A percentile compares a stretch with the other conserved stretches of the same genome.
Evolutionary conservation across 2,797 vertebrate genomes (phyloP).

Genomic region (Microctenopoma stevenorrisi): DNA sequence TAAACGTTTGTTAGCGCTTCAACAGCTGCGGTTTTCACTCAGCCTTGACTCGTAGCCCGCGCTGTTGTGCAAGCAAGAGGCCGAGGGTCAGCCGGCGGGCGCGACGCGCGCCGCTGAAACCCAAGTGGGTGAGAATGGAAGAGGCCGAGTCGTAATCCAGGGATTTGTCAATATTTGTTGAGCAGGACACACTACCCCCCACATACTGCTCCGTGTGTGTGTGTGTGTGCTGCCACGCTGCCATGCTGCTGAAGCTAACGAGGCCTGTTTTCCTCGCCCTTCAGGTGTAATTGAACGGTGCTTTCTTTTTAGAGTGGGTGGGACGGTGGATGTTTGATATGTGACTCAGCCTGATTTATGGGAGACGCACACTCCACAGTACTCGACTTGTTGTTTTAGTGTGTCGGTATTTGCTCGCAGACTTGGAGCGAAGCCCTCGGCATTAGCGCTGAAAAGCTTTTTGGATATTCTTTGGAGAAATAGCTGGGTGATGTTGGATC

Average conservation of each 20-base stretch:
- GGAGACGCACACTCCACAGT: slow-evolving; percentile 46
- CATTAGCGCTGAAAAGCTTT: slow-evolving; percentile 56
- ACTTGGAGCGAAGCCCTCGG: slow-evolving; percentile 55
- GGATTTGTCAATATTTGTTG: slow-evolving; percentile 66
- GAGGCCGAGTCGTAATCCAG: slow-evolving; percentile 50
- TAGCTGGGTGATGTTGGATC: slow-evolving; percentile 69
- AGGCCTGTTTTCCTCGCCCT: slow-evolving; percentile 31
- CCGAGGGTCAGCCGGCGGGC: slow-evolving; percentile 33
- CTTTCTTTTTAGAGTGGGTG: slow-evolving; percentile 60
- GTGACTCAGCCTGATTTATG: slow-evolving; percentile 66
- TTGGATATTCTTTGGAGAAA: slow-evolving; percentile 59
- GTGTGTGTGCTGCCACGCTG: slow-evolving; percentile 1
- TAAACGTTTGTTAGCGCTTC: slow-evolving; percentile 26
- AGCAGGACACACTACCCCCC: slow-evolving; percentile 56
- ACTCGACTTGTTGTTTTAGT: slow-evolving; percentile 61
- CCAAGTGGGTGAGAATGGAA: slow-evolving; percentile 57
- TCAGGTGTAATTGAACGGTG: slow-evolving; percentile 47
- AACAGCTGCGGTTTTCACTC: slow-evolving; percentile 38
- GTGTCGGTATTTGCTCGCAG: slow-evolving; percentile 58
- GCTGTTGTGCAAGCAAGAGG: slow-evolving; percentile 32
- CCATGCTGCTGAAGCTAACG: slow-evolving; percentile 37
- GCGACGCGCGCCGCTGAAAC: slow-evolving; percentile 35
- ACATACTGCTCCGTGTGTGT: slow-evolving; percentile 1
- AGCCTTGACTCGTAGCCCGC: slow-evolving; percentile 20
- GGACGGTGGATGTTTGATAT: slow-evolving; percentile 65